Base-by-base conservation (phyloP, 2,113 vertebrate species). In the Machaerirhynchus nigripectus region DNA sequence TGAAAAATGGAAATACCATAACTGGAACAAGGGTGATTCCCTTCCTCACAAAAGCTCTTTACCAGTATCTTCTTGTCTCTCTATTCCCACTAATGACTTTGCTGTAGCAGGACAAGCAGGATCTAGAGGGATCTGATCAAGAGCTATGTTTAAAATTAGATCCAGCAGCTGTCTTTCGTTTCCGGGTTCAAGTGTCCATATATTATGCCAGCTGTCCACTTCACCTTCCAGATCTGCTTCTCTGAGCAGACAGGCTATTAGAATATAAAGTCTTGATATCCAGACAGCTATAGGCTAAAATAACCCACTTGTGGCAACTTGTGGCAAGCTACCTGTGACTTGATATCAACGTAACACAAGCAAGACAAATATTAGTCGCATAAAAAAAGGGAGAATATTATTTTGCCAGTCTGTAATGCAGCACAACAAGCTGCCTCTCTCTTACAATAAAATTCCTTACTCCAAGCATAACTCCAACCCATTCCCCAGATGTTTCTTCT, bases 71-170 rank as follows among this genome's bases (percentile, higher is more conserved):
- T 84, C 31, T 64, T 47, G 5, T 73, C 33, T 50, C 71, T 31
- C 50, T 50, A 46, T 40, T 79, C 56, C 59, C n/a, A 37, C 28
- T 75, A 56, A 53, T 15, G 56, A 80, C 95, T 96, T 65, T 59
- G 49, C 92, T 23, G 84, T 16, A 64, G 57, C 76, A 35, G 55
- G 67, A 68, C 95, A 79, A n/a, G 61, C 59, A 71, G 70, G 61
- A 89, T 69, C 87, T 59, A 83, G 44, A 63, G 57, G 21, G 78
- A 90, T 76, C 90, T 44, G 69, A 76, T 40, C 50, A 22, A 80
- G 64, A 91, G 37, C 86, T 89, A n/a, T 65, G 93, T 97, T 96
- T 97, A 97, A 97, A 97, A 96, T 97, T 97, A 97, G 97, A 94
- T 49, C 65, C 40, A 89, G 93, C 97, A 97, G 95, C 97, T 97